A percentile compares a stretch with the other conserved stretches of the same genome.
These are phyloP conservation scores for Lagopus muta DNA, from an alignment of 2,113 vertebrate species.

Conservation along the genomic window DNA sequence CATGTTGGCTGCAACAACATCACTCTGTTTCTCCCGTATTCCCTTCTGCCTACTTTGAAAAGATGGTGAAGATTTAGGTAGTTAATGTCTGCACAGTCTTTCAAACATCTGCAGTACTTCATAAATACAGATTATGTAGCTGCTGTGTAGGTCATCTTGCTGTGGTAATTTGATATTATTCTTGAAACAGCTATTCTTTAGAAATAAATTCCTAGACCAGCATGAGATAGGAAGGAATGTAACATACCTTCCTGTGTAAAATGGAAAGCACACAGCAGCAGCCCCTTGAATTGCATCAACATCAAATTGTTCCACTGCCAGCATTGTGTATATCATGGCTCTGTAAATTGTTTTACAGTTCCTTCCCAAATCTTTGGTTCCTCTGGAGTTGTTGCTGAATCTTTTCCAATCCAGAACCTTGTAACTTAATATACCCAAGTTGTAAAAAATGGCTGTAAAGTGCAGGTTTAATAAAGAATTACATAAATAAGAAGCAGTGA, in stretches of 20 bases:
- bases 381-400: slow-evolving; percentile 22
- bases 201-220: not conserved
- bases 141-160: not conserved
- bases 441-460: slow-evolving; percentile 67
- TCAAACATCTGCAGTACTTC: not conserved
- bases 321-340: not conserved
- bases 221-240: not conserved
- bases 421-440: slow-evolving; percentile 48
- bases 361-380: slow-evolving; percentile 14
- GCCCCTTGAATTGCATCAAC: not conserved
- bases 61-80: not conserved
- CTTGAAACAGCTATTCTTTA: not conserved
- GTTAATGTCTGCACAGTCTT: not conserved
- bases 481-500: slow-evolving; percentile 70
- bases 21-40: accelerated
- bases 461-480: slow-evolving; percentile 70
- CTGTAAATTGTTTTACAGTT: slow-evolving; percentile 45
- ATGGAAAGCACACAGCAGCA: not conserved
- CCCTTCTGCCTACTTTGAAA: not conserved
- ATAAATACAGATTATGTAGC: not conserved
- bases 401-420: slow-evolving; percentile 58
- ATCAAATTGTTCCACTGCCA: not conserved
- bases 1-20: not conserved
- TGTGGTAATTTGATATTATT: not conserved
- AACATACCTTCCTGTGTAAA: not conserved